phyloP scores from a whole-genome alignment of 1,140 invertebrate species.

The Drosophila lowei region DNA sequence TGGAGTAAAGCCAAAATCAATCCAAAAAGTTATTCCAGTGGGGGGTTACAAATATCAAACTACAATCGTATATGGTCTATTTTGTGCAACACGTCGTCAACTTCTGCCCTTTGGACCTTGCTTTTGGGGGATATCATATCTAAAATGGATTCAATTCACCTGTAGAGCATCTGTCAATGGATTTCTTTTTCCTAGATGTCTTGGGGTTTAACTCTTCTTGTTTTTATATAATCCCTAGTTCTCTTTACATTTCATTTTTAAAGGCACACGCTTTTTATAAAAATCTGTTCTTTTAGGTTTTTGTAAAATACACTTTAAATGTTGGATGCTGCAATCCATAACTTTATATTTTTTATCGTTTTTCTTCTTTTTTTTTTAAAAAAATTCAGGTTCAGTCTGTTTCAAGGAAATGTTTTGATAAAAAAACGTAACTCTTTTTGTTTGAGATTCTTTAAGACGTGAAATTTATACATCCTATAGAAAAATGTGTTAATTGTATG shows the following conservation, averaged over 20 bases:
- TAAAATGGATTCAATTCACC: slow-evolving; percentile 10
- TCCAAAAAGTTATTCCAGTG: slow-evolving; percentile 1
- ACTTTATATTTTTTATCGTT: slow-evolving; percentile 16
- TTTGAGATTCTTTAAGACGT: slow-evolving; percentile 76
- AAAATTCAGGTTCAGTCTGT: slow-evolving; percentile 74
- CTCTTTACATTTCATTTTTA: slow-evolving; percentile 60
- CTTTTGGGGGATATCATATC: slow-evolving; percentile 25
- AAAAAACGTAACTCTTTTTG: slow-evolving; percentile 64
- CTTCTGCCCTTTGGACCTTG: slow-evolving; percentile 46
- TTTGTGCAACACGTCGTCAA: slow-evolving; percentile 40
- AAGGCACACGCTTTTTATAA: slow-evolving; percentile 78
- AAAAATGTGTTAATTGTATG: slow-evolving; percentile 34
- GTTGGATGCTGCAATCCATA: slow-evolving; percentile 59
- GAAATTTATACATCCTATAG: slow-evolving; percentile 57
- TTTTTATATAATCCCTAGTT: slow-evolving; percentile 53
- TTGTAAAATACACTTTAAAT: slow-evolving; percentile 56
- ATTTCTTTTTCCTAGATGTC: slow-evolving; percentile 10
- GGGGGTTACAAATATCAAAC: not conserved
- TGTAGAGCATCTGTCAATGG: slow-evolving; percentile 39
- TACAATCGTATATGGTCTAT: slow-evolving; percentile 25
- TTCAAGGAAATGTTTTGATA: slow-evolving; percentile 78
- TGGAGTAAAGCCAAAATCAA: not conserved
- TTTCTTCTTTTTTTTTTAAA: slow-evolving; percentile 47
- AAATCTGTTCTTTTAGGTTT: slow-evolving; percentile 65
- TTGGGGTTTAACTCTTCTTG: slow-evolving; percentile 11